These are phyloP conservation scores for Emys orbicularis DNA, from an alignment of 2,797 vertebrate species.

Conservation along the genomic window DNA sequence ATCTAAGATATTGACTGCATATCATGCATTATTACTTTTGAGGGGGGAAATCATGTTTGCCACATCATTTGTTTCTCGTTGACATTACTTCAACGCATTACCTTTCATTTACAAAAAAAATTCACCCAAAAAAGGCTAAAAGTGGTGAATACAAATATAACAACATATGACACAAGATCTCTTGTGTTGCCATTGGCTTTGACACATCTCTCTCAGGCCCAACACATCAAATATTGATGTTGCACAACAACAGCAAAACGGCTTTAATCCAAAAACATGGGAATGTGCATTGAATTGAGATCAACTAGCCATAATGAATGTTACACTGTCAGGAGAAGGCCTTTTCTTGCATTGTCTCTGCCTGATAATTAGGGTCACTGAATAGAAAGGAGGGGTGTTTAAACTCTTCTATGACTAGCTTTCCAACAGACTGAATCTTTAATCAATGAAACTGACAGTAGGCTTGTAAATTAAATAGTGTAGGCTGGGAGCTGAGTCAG, in stretches of 20 bases:
- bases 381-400: constrained; percentile 3
- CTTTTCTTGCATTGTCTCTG: not conserved
- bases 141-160: not conserved
- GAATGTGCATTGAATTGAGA: constrained; percentile 10
- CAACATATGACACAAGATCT: not conserved
- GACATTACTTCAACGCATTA: not conserved
- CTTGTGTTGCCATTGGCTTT: not conserved
- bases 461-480: constrained; percentile 37
- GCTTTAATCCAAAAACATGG: not conserved
- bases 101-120: no score
- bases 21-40: not conserved
- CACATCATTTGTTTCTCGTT: not conserved
- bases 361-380: constrained; percentile 29
- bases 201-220: no score
- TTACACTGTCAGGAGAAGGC: not conserved
- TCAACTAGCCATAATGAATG: constrained; percentile 8
- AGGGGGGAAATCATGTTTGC: not conserved
- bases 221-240: not conserved
- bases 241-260: not conserved
- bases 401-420: not conserved
- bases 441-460: constrained; percentile 41
- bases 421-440: constrained; percentile 35
- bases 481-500: constrained; percentile 22
- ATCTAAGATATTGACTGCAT: not conserved
- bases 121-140: not conserved